Percentiles rank a stretch among this genome's conserved stretches.
Conservation (phyloP, 2,888 invertebrate genomes). For the Entomobrya multifasciata region DNA sequence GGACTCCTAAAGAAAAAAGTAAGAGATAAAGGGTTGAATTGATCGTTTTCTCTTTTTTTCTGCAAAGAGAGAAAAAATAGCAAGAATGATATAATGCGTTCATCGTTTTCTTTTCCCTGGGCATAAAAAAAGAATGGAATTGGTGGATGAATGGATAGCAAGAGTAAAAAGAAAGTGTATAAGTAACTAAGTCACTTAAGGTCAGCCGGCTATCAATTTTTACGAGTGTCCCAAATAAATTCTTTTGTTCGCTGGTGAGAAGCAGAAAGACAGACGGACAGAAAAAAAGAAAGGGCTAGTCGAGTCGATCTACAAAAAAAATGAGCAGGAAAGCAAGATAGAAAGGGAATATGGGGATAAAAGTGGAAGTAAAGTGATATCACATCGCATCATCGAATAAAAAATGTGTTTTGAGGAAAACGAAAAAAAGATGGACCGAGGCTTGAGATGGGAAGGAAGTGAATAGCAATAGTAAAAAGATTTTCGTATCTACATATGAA, state of each 20-base stretch:
- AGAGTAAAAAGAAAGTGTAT: slow-evolving; percentile 21
- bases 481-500: not conserved
- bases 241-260: slow-evolving; percentile 44
- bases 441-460: not conserved
- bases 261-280: slow-evolving; percentile 11
- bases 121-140: slow-evolving; percentile 8
- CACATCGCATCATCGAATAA: not conserved
- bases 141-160: not conserved
- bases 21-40: not conserved
- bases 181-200: slow-evolving; percentile 67
- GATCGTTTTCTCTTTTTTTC: not conserved
- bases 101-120: not conserved
- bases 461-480: not conserved
- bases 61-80: slow-evolving; percentile 16
- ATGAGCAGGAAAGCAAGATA: not conserved
- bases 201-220: slow-evolving; percentile 69
- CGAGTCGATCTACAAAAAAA: no score
- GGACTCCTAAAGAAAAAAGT: not conserved
- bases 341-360: not conserved
- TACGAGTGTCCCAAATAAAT: slow-evolving; percentile 67
- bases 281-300: slow-evolving; percentile 22
- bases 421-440: not conserved
- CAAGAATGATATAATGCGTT: slow-evolving; percentile 50
- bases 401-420: not conserved
- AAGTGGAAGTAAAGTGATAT: not conserved